Evolutionary conservation across 2,113 vertebrate genomes (phyloP).

Genomic region (Corythoichthys intestinalis): DNA sequence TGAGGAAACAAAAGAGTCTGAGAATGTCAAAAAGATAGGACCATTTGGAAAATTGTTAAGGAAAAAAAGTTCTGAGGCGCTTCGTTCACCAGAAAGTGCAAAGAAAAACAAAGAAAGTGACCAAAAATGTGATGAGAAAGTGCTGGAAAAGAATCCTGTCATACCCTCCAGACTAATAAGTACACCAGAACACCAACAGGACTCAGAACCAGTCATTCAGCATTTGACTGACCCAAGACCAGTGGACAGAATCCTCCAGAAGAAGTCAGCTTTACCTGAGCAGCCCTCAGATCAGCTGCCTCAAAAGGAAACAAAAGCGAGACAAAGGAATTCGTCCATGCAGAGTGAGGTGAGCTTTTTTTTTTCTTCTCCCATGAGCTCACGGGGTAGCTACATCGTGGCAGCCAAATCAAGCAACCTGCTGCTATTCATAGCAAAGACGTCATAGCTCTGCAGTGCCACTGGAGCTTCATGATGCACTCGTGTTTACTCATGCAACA

Average conservation of each 20-base stretch:
- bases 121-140: slow-evolving; percentile 3
- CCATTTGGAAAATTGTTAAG: slow-evolving; percentile 3
- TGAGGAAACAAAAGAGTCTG: slow-evolving; percentile 43
- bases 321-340: slow-evolving; percentile 32
- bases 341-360: slow-evolving; percentile 64
- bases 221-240: slow-evolving; percentile 3
- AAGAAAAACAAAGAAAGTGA: slow-evolving; percentile 12
- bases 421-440: slow-evolving; percentile 77
- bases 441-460: slow-evolving; percentile 37
- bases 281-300: slow-evolving; percentile 33
- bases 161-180: slow-evolving; percentile 4
- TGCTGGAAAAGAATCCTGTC: slow-evolving; percentile 14
- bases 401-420: slow-evolving; percentile 52
- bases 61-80: slow-evolving; percentile 6
- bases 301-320: slow-evolving; percentile 44
- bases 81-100: neutral
- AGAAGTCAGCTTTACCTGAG: slow-evolving; percentile 18
- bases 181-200: slow-evolving; percentile 18
- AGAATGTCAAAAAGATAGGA: slow-evolving; percentile 41
- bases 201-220: neutral
- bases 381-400: slow-evolving; percentile 55
- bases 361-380: slow-evolving; percentile 51
- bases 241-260: slow-evolving; percentile 11
- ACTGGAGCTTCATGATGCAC: slow-evolving; percentile 58
- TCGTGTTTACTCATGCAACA: slow-evolving; percentile 34